Conservation (phyloP, 2,113 vertebrate species). For the Ondatra zibethicus region DNA sequence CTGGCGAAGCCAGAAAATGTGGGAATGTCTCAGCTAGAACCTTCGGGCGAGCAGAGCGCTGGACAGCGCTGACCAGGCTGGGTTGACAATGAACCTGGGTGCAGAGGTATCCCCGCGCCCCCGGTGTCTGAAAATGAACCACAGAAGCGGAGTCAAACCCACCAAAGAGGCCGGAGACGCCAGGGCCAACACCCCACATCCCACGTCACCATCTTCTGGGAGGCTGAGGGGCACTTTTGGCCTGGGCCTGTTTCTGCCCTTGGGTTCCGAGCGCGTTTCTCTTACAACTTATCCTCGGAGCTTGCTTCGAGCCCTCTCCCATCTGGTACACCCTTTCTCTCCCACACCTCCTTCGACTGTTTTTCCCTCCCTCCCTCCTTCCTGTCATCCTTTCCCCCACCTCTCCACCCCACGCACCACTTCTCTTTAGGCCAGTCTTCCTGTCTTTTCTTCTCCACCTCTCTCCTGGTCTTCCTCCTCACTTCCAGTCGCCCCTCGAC, state of each 20-base stretch:
- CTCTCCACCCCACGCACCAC: background rate
- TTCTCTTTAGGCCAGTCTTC: background rate
- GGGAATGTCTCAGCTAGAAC: background rate
- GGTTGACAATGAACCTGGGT: background rate
- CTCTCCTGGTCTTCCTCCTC: background rate
- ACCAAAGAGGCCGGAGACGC: background rate
- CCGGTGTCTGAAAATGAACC: background rate
- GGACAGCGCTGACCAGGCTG: background rate
- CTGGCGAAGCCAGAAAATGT: background rate
- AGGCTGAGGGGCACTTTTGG: background rate
- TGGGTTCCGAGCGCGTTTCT: background rate
- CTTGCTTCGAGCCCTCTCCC: too few species aligned
- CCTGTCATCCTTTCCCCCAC: background rate
- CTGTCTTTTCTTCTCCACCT: background rate
- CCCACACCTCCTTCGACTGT: background rate
- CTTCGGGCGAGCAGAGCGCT: background rate
- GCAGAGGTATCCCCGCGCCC: rapidly evolving
- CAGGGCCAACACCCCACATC: background rate
- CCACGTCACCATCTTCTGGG: background rate
- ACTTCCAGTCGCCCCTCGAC: too few species aligned
- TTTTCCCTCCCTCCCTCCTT: background rate
- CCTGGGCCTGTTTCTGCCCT: background rate
- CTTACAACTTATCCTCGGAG: background rate
- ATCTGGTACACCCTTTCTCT: background rate
- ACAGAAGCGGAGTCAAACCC: background rate